Percentiles rank a stretch among this genome's conserved stretches.
Conservation (phyloP, 2,113 vertebrate genomes). For the Toxostoma redivivum region DNA sequence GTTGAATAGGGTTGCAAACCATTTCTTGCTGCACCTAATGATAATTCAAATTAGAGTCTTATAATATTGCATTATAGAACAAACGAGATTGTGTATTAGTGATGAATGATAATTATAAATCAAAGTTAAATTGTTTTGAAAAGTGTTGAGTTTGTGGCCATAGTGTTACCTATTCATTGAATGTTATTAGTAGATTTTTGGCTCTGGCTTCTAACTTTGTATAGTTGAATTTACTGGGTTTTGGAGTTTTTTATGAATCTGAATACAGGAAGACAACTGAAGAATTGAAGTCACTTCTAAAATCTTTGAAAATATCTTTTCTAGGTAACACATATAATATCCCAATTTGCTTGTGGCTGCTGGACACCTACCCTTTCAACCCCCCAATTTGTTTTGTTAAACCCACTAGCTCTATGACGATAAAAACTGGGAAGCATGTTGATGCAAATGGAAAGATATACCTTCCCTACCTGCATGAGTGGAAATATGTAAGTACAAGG, state of each 20-base stretch:
- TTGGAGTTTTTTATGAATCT: neutral
- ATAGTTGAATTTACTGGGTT: neutral
- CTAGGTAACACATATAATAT: conserved; percentile 96
- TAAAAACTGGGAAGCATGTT: conserved; percentile 98
- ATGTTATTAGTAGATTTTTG: neutral
- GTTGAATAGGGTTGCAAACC: neutral
- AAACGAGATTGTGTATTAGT: neutral
- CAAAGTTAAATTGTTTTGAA: neutral
- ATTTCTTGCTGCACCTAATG: neutral
- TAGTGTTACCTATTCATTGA: neutral
- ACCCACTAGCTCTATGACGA: conserved; percentile 98
- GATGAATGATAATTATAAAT: neutral
- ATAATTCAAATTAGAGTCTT: neutral
- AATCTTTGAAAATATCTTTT: conserved; percentile 26
- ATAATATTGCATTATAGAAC: neutral
- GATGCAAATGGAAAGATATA: conserved; percentile 98
- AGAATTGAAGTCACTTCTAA: neutral
- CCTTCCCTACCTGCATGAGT: conserved; percentile 96
- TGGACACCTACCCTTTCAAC: conserved; percentile 97
- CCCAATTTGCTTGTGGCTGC: conserved; percentile 94
- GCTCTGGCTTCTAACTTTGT: neutral
- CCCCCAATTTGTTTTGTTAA: conserved; percentile 99
- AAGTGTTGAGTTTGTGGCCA: neutral
- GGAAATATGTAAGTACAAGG: conserved; percentile 90
- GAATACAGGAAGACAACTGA: neutral